phyloP scores from a whole-genome alignment of 1,140 invertebrate genomes.

The Conus betulinus region DNA sequence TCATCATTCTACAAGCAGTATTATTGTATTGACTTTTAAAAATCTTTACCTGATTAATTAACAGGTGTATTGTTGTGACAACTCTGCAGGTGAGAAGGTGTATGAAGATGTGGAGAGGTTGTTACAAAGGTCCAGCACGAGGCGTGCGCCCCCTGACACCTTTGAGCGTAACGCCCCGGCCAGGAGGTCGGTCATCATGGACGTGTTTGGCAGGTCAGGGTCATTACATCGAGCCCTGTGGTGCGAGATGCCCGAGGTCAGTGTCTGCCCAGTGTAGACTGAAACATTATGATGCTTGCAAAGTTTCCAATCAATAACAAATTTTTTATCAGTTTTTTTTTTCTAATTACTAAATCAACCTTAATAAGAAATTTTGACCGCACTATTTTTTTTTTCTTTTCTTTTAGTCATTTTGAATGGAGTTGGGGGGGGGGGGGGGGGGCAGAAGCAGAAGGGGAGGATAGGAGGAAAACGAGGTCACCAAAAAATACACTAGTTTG shows the following conservation, averaged over 20 bases:
- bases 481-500: too few relatives aligned
- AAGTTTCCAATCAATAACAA: not conserved
- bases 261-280: not conserved
- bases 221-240: constrained; percentile 84
- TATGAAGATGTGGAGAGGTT: constrained; percentile 50
- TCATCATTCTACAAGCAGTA: too few relatives aligned
- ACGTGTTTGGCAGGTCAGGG: constrained; percentile 60
- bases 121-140: constrained; percentile 27
- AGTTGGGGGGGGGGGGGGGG: too few relatives aligned
- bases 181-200: constrained; percentile 45
- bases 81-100: constrained; percentile 23
- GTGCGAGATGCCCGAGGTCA: constrained; percentile 94
- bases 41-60: too few relatives aligned
- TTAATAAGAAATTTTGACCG: too few relatives aligned
- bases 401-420: too few relatives aligned
- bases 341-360: not conserved
- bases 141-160: not conserved
- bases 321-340: not conserved
- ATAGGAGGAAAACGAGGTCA: too few relatives aligned
- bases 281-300: too few relatives aligned
- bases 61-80: not conserved
- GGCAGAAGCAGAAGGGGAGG: too few relatives aligned
- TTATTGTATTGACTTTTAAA: too few relatives aligned
- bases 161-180: constrained; percentile 38
- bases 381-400: too few relatives aligned